Base-by-base conservation (phyloP, 2,113 vertebrate genomes). In the Echinops telfairi region DNA sequence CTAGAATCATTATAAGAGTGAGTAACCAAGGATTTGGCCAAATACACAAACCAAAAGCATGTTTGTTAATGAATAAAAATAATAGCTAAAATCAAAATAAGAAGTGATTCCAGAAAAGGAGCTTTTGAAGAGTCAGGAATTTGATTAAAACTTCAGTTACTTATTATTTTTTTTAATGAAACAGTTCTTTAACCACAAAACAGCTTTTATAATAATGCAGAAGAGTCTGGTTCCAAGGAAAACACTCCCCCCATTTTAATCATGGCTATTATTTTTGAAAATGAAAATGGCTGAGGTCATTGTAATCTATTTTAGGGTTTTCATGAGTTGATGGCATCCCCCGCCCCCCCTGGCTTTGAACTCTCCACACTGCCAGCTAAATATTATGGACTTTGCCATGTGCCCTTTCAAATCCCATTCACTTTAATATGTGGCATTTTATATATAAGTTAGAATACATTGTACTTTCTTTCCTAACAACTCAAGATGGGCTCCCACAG, bases 221-320 rank as follows among this genome's bases (percentile, higher is more conserved):
- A 96, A 91, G 88, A 94, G 20, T 78, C 78, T 36, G 22, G 29
- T 85, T 93, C 92, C 3, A 88, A 96, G 88, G 88, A 95, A 97
- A 97, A 96, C 87, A 10, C 43, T 91, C 87, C 94, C 96, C 91
- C 58, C 75, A 10, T 64, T 97, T 97, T 97, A 97, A 98, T 88
- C 89, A 95, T 68, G 77, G 38, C 97, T 96, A 97, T 97, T 97
- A 97, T 95, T 97, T 97, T 96, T 96, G 89, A 95, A 95, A 97
- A 97, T 91, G 88, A 96, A 97, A 96, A 97, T 96, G 95, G 58
- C 92, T 96, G 95, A 97, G 97, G 95, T 96, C 96, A 96, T 94
- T 96, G 96, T 95, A 96, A 96, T 96, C 96, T 97, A 97, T 97
- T 97, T 98, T 96, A 38, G 89, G 95, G 86, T 95, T 95, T 96